Percentiles rank a stretch among this genome's conserved stretches.
phyloP scores from a whole-genome alignment of 2,797 vertebrate species.

The Geotrypetes seraphini region DNA sequence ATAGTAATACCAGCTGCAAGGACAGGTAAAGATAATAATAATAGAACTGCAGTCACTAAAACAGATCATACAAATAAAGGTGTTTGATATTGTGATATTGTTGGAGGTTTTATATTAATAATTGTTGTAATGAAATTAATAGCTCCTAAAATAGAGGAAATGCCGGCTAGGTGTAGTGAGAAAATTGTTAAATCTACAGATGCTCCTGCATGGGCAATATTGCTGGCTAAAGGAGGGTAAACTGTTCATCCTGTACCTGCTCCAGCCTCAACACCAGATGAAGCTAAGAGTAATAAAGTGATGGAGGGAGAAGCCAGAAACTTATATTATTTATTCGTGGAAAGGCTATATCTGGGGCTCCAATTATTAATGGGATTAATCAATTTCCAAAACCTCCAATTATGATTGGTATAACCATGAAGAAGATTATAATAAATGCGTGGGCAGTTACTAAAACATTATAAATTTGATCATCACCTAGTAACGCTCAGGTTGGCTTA shows the following conservation, averaged over 20 bases:
- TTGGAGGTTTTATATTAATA: conserved; percentile 32
- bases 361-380: conserved; percentile 22
- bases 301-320: conserved; percentile 30
- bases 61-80: conserved; percentile 26
- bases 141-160: conserved; percentile 11
- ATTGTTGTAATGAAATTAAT: conserved; percentile 40
- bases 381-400: conserved; percentile 37
- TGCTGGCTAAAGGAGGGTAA: no score
- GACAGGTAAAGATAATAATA: not conserved
- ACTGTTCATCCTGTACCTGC: no score
- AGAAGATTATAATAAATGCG: conserved; percentile 48
- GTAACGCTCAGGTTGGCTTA: not conserved
- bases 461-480: conserved; percentile 15
- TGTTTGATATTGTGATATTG: conserved; percentile 16
- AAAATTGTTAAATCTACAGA: no score
- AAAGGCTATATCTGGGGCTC: conserved; percentile 26
- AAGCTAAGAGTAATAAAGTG: conserved; percentile 1
- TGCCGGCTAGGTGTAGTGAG: conserved; percentile 12
- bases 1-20: conserved; percentile 11
- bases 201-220: no score
- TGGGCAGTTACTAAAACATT: no score
- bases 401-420: conserved; percentile 39
- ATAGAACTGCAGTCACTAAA: rapidly evolving
- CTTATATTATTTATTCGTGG: conserved; percentile 28
- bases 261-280: conserved; percentile 15